Evolutionary conservation across 2,113 vertebrate species (phyloP).

Genomic region (Pleuronectes platessa): DNA sequence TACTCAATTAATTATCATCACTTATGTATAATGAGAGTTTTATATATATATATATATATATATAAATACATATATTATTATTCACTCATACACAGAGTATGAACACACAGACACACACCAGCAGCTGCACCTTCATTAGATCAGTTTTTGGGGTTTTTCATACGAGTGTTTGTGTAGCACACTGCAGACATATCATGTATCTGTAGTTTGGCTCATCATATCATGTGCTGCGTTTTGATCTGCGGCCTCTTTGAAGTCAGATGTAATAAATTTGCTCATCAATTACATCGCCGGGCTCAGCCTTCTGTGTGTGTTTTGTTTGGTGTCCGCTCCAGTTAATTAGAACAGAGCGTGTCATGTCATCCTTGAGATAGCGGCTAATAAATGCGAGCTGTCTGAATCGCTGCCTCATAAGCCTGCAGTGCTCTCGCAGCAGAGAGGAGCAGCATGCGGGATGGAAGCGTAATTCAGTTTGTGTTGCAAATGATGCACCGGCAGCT

Average conservation of each 20-base stretch:
- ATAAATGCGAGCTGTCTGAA: constrained; percentile 61
- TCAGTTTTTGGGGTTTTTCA: neutral
- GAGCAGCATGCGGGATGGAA: neutral
- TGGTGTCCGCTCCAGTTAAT: constrained; percentile 70
- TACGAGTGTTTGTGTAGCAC: neutral
- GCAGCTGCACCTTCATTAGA: neutral
- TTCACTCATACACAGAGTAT: no score
- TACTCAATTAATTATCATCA: no score
- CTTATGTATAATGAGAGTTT: no score
- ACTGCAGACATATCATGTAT: neutral
- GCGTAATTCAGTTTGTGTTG: neutral
- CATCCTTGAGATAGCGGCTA: constrained; percentile 66
- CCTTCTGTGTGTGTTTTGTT: constrained; percentile 59
- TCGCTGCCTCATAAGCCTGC: constrained; percentile 29
- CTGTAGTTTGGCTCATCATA: constrained; percentile 9
- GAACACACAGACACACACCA: neutral
- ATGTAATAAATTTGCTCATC: constrained; percentile 69
- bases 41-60: no score
- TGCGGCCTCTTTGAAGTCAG: constrained; percentile 53
- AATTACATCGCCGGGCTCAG: constrained; percentile 56
- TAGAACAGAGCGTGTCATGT: constrained; percentile 50
- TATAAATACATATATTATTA: no score
- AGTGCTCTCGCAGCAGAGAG: constrained; percentile 11
- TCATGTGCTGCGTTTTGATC: constrained; percentile 46
- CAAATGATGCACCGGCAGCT: neutral